Conservation (phyloP, 2,797 vertebrate species). For the Xyrichtys novacula region DNA sequence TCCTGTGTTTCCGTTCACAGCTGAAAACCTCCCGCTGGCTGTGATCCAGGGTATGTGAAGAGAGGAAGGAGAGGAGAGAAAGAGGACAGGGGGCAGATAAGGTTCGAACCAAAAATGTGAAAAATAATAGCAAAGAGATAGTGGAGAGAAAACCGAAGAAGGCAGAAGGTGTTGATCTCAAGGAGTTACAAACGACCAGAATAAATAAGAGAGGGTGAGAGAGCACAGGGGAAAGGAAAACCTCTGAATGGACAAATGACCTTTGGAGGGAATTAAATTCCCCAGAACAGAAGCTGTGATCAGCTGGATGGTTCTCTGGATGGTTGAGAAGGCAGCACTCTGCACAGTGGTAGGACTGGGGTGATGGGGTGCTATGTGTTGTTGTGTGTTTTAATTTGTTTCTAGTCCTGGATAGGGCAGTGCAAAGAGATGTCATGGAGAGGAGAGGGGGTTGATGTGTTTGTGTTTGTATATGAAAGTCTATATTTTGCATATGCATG, state of each 20-base stretch:
- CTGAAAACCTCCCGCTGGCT: constrained; percentile 44
- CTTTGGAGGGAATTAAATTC: constrained; percentile 67
- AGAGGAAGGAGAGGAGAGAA: constrained; percentile 1
- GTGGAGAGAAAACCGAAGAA: constrained; percentile 10
- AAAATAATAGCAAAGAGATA: constrained; percentile 22
- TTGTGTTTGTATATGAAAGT: background rate
- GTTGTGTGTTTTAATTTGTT: constrained; percentile 13
- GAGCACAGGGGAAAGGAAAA: constrained; percentile 22
- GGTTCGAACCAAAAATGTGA: constrained; percentile 29
- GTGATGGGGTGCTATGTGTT: constrained; percentile 11
- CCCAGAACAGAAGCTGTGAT: constrained; percentile 61
- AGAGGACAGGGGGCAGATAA: constrained; percentile 27
- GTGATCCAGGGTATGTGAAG: constrained; percentile 36
- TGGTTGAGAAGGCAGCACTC: constrained; percentile 37
- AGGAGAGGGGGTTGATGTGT: constrained; percentile 4
- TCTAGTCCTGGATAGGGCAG: constrained; percentile 14
- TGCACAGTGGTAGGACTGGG: constrained; percentile 11
- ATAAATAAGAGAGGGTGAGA: constrained; percentile 38
- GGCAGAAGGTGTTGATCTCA: constrained; percentile 28
- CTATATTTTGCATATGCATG: background rate
- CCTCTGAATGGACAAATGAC: constrained; percentile 63
- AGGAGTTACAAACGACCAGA: constrained; percentile 48
- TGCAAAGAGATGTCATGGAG: constrained; percentile 48
- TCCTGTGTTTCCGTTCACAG: constrained; percentile 42
- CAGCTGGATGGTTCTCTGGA: constrained; percentile 55